Percentiles rank a stretch among this genome's conserved stretches.
Evolutionary conservation across 2,797 vertebrate species (phyloP).

Genomic region (Hyperoplus immaculatus): DNA sequence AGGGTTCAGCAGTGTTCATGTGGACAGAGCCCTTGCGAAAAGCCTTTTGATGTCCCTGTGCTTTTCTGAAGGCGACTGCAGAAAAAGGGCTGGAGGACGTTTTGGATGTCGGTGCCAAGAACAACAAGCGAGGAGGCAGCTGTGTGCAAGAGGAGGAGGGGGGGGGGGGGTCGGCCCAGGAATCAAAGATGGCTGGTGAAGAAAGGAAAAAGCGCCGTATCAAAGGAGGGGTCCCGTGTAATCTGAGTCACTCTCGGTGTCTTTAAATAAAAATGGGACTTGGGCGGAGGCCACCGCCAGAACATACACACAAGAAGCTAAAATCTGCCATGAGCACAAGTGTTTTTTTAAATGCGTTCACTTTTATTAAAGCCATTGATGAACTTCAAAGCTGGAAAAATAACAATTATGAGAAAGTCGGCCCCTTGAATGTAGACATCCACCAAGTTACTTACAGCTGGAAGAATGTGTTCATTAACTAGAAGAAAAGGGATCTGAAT

Average conservation of each 20-base stretch:
- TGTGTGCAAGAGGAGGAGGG: slow-evolving; percentile 80
- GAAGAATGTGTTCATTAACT: not conserved
- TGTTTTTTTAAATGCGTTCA: slow-evolving; percentile 40
- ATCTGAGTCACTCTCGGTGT: slow-evolving; percentile 79
- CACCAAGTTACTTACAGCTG: not conserved
- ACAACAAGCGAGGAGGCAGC: slow-evolving; percentile 86
- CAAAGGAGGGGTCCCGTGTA: slow-evolving; percentile 77
- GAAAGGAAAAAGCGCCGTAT: slow-evolving; percentile 80
- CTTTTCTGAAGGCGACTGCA: slow-evolving; percentile 74
- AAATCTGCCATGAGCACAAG: slow-evolving; percentile 33
- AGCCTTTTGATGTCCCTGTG: slow-evolving; percentile 81
- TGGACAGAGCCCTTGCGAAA: slow-evolving; percentile 69
- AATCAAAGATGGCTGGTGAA: slow-evolving; percentile 84
- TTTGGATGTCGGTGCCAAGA: slow-evolving; percentile 82
- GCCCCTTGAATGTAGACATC: not conserved
- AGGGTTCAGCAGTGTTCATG: slow-evolving; percentile 72
- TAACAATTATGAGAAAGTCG: not conserved
- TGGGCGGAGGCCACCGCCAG: slow-evolving; percentile 67
- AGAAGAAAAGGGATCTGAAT: not conserved
- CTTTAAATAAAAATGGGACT: slow-evolving; percentile 78
- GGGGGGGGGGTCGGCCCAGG: slow-evolving; percentile 63
- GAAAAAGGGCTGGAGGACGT: slow-evolving; percentile 77
- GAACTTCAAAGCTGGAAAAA: slow-evolving; percentile 14
- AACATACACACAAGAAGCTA: slow-evolving; percentile 43
- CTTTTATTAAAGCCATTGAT: slow-evolving; percentile 23